A percentile compares a stretch with the other conserved stretches of the same genome.
These are phyloP conservation scores for Microplitis deprimator DNA, from an alignment of 2,888 invertebrate genomes.

Conservation along the genomic window DNA sequence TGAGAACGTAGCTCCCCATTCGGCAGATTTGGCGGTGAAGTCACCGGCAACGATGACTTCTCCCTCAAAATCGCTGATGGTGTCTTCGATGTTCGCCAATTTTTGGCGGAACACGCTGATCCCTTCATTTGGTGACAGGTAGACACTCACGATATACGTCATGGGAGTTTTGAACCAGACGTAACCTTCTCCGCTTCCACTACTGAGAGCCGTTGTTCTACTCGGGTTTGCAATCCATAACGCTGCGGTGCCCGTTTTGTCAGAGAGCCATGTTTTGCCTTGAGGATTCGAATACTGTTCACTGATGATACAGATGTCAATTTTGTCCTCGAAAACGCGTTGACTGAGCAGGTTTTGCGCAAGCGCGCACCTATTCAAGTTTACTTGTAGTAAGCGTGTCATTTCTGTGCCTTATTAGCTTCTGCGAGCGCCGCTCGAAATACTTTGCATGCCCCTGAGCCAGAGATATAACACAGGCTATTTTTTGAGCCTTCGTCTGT, in stretches of 20 bases:
- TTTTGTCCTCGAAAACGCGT: neutral
- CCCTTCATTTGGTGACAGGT: slow-evolving; percentile 45
- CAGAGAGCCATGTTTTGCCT: slow-evolving; percentile 36
- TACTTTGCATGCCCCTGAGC: slow-evolving; percentile 31
- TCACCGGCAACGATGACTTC: slow-evolving; percentile 9
- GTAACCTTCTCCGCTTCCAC: slow-evolving; percentile 33
- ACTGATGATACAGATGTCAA: neutral
- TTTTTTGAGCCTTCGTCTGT: neutral
- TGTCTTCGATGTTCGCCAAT: slow-evolving; percentile 31
- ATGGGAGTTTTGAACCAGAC: slow-evolving; percentile 33
- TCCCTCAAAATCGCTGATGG: neutral
- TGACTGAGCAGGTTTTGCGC: neutral
- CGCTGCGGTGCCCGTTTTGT: slow-evolving; percentile 40
- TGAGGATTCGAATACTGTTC: neutral
- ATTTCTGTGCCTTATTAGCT: slow-evolving; percentile 24
- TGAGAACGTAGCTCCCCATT: neutral
- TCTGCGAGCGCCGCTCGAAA: slow-evolving; percentile 39
- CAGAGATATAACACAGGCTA: slow-evolving; percentile 37
- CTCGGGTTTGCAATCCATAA: slow-evolving; percentile 35
- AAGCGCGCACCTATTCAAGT: neutral
- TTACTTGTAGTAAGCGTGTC: neutral
- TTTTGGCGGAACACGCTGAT: slow-evolving; percentile 36
- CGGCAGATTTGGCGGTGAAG: slow-evolving; percentile 14
- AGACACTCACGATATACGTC: slow-evolving; percentile 25
- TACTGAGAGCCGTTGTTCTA: neutral